Base-by-base conservation (phyloP, 2,888 invertebrate genomes). In the Dryobota labecula region DNA sequence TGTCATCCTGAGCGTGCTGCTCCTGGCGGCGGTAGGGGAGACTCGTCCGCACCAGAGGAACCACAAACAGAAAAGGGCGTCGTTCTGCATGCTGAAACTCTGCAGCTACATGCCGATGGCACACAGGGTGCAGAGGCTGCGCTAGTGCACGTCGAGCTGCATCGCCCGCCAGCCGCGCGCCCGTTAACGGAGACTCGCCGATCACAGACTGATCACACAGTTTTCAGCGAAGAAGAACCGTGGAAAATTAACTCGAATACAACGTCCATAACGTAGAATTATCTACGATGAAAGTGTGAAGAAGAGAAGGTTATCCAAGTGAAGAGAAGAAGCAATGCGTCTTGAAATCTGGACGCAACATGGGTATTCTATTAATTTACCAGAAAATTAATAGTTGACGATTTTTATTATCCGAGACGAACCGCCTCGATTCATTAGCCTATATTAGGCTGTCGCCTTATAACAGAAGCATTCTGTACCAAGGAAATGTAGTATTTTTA, bases 361-460 rank as follows among this genome's bases (percentile, higher is more conserved):
- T 13, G 62, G 24, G 56, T 62, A 41, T 58, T 67, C 65, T 73
- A 51, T 61, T 73, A 70, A 64, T 82, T 73, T 60, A 51, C 36
- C 13, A 51, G 41, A 62, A 81, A 68, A 57, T 73, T 77, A 69
- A 45, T 78, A 63, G 62, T 65, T 47, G 56, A 60, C 15, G 11
- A 13, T 43, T 77, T 30, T 30, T 30, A 63, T 68, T 78, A 72
- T 76, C 36, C 76, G 85, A 87, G 87, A 82, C 43, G 30, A 78
- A 78, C 43, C 67, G 70, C 82, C 87, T 89, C 86, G 71, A 43
- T 54, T 45, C 56, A 80, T 78, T 80, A 85, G 88, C 92, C 94
- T 94, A 92, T 82, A 92, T 91, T 92, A 93, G 93, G 93, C 86
- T 84, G 13, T 93, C 90, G 93, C 94, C 92, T 94, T n/a, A n/a